Evolutionary conservation across 2,113 vertebrate species (phyloP).

Genomic region (Rana temporaria): DNA sequence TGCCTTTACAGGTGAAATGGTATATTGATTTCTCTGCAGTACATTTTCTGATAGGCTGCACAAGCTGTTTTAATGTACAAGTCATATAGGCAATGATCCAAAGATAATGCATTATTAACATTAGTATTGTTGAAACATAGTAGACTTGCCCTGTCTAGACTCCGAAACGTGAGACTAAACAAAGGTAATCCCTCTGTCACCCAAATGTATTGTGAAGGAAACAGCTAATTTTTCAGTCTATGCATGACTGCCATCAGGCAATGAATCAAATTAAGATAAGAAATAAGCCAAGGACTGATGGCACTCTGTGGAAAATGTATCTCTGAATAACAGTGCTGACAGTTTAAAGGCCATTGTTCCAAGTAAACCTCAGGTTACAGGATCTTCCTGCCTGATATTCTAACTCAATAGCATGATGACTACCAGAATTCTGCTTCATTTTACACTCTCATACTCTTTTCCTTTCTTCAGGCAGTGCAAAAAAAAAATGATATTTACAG

Average conservation of each 20-base stretch:
- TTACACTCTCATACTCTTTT: neutral
- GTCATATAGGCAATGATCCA: slow-evolving; percentile 45
- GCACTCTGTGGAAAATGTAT: slow-evolving; percentile 62
- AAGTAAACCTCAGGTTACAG: slow-evolving; percentile 20
- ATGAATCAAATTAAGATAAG: slow-evolving; percentile 61
- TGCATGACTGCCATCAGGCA: slow-evolving; percentile 56
- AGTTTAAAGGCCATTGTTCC: slow-evolving; percentile 59
- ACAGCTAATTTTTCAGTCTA: slow-evolving; percentile 61
- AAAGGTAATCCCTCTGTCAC: slow-evolving; percentile 60
- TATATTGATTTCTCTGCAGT: slow-evolving; percentile 20
- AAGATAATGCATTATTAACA: slow-evolving; percentile 62
- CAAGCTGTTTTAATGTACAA: slow-evolving; percentile 55
- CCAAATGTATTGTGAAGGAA: slow-evolving; percentile 53
- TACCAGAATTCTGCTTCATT: neutral
- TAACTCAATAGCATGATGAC: neutral
- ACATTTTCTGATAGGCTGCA: slow-evolving; percentile 48
- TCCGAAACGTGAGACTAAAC: slow-evolving; percentile 59
- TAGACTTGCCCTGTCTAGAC: slow-evolving; percentile 57
- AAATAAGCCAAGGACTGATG: slow-evolving; percentile 57
- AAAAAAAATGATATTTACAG: too few relatives aligned
- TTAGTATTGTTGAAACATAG: slow-evolving; percentile 59
- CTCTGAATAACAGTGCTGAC: slow-evolving; percentile 59
- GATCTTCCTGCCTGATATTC: slow-evolving; percentile 45
- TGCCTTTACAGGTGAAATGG: slow-evolving; percentile 13
- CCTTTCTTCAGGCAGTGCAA: too few relatives aligned